Base-by-base conservation (phyloP, 2,888 invertebrate species). In the Eristalis arbustorum region DNA sequence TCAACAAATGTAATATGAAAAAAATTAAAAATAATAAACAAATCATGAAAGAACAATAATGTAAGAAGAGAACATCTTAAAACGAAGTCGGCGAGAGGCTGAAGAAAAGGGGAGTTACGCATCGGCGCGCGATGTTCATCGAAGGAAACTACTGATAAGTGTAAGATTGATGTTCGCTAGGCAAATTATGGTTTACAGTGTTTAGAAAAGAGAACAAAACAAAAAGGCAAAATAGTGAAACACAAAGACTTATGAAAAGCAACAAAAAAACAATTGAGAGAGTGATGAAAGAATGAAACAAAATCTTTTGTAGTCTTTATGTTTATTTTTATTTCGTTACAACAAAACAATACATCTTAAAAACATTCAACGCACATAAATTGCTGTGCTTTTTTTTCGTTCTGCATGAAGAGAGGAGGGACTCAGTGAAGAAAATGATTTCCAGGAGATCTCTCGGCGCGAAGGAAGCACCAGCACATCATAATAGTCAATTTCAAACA, bases 361-460 rank as follows among this genome's bases (percentile, higher is more conserved):
- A n/a, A 75, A 62, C 56, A 37, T 74, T 68, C n/a, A 78, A 74
- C 83, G 68, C 78, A 84, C 73, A 84, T 59, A 68, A 76, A 49
- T 62, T 28, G 18, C 73, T 68, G 49, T 49, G 49, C 49, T 1
- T 49, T 49, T n/a, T n/a, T 49, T 37, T 18, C 49, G 49, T 37
- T 49, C 59, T 78, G 83, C 78, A 84, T 78, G 78, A 61, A 49
- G 59, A 49, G 37, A 57, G 22, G 49, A 18, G 5, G 18, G 8
- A 42, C 1, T 42, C n/a, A n/a, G 4, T 4, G 42, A n/a, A 6
- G 49, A 18, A 2, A 18, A 3, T 4, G 6, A 18, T 18, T 6
- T 14, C 8, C 31, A 2, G n/a, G 18, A 1, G 14, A 42, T 14
- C 49, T 49, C 49, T 49, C 49, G 8, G 18, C 72, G 57, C 40